Evolutionary conservation across 2,888 invertebrate species (phyloP).

Genomic region (Tetragnatha montana): DNA sequence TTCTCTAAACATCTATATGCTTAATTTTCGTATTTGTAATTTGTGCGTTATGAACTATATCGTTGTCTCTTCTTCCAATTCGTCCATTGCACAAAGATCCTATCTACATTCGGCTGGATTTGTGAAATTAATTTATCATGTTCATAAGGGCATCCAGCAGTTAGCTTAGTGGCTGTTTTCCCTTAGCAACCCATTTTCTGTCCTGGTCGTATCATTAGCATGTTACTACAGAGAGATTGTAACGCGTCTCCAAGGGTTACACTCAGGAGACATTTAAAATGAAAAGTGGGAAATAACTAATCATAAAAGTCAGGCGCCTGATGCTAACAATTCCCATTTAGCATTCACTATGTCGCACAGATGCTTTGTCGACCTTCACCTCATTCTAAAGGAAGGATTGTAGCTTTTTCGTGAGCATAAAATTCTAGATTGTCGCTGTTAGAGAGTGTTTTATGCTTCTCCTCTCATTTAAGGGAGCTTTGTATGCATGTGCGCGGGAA

Average conservation of each 20-base stretch:
- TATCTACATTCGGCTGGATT: too few relatives aligned
- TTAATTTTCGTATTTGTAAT: too few relatives aligned
- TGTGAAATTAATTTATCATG: too few relatives aligned
- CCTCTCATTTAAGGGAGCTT: background rate
- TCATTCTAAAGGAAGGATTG: conserved; percentile 14
- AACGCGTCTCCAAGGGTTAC: conserved; percentile 10
- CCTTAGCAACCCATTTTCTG: conserved; percentile 21
- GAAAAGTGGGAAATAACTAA: conserved; percentile 43
- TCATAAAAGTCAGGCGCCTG: conserved; percentile 28
- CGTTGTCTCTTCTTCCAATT: too few relatives aligned
- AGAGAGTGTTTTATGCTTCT: background rate
- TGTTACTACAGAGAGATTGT: conserved; percentile 17
- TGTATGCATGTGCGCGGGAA: conserved; percentile 2
- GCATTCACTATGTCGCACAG: conserved; percentile 15
- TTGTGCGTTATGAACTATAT: too few relatives aligned
- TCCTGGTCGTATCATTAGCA: conserved; percentile 27
- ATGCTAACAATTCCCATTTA: conserved; percentile 35
- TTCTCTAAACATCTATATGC: too few relatives aligned
- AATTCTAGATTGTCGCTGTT: background rate
- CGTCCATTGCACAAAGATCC: too few relatives aligned
- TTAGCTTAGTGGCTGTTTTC: background rate
- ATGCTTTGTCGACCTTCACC: conserved; percentile 34
- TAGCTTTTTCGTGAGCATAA: background rate
- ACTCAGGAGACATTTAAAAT: conserved; percentile 8
- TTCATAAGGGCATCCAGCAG: too few relatives aligned